phyloP scores from a whole-genome alignment of 1,140 invertebrate genomes.

The Caerostris extrusa region DNA sequence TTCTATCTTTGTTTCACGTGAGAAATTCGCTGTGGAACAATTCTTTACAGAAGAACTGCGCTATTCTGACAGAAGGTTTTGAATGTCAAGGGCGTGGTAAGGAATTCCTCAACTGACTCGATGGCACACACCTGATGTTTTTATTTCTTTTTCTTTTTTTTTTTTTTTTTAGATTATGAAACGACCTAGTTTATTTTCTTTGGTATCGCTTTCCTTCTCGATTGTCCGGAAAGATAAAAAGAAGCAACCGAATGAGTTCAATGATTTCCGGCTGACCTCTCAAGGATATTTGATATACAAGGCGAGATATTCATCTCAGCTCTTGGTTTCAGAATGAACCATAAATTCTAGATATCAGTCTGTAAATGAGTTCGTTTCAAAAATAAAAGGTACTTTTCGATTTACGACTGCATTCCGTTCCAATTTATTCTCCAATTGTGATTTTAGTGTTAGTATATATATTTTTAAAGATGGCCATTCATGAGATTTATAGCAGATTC shows the following conservation, averaged over 20 bases:
- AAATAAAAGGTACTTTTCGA: too few relatives aligned
- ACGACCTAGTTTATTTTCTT: constrained; percentile 48
- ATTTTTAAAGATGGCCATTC: too few relatives aligned
- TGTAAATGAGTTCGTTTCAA: too few relatives aligned
- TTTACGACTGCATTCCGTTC: too few relatives aligned
- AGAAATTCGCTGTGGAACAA: constrained; percentile 30
- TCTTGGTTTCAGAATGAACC: too few relatives aligned
- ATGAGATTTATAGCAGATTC: too few relatives aligned
- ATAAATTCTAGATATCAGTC: too few relatives aligned
- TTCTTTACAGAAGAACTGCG: background rate
- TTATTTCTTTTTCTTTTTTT: background rate
- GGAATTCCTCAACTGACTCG: constrained; percentile 39
- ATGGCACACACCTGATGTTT: constrained; percentile 39
- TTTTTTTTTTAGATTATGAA: constrained; percentile 34
- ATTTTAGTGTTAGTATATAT: too few relatives aligned
- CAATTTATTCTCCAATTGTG: too few relatives aligned
- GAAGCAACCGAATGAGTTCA: background rate
- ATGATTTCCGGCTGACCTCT: background rate
- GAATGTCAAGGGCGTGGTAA: constrained; percentile 54
- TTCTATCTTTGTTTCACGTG: constrained; percentile 36
- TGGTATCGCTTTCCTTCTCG: background rate
- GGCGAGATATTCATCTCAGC: too few relatives aligned
- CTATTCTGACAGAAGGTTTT: constrained; percentile 39
- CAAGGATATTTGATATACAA: background rate
- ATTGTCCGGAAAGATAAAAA: constrained; percentile 1